A percentile compares a stretch with the other conserved stretches of the same genome.
Conservation (phyloP, 2,888 invertebrate genomes). For the Orchesellides sinensis region DNA sequence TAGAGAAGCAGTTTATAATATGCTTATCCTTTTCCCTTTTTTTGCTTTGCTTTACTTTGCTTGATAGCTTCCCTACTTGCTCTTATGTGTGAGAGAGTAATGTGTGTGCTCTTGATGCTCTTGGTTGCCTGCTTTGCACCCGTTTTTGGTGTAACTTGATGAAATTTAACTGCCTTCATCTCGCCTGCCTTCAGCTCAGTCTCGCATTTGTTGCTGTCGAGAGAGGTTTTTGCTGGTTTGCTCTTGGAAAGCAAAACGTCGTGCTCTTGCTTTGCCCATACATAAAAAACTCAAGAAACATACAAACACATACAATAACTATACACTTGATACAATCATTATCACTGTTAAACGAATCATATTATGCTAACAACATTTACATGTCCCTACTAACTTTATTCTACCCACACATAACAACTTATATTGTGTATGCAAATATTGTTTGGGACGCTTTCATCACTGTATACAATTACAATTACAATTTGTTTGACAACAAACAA, state of each 20-base stretch:
- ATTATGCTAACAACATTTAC: constrained; percentile 14
- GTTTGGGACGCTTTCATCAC: no score
- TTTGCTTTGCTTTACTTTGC: constrained; percentile 43
- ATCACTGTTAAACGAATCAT: background rate
- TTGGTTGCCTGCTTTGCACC: constrained; percentile 28
- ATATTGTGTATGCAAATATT: no score
- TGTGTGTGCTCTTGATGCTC: constrained; percentile 22
- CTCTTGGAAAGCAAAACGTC: constrained; percentile 53
- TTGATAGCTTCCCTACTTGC: background rate
- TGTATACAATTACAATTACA: no score
- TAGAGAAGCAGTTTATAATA: background rate
- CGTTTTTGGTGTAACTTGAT: constrained; percentile 63
- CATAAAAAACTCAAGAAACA: constrained; percentile 14
- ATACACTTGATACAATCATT: background rate
- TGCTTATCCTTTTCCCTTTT: constrained; percentile 11
- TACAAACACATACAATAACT: constrained; percentile 14
- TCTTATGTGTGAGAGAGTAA: no score
- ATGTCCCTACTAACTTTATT: background rate
- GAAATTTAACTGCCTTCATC: constrained; percentile 64
- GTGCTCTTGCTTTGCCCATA: constrained; percentile 56
- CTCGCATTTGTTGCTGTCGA: constrained; percentile 63
- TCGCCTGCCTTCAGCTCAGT: constrained; percentile 63
- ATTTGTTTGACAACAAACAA: constrained; percentile 28
- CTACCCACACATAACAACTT: no score
- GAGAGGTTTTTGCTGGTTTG: constrained; percentile 67